phyloP scores from a whole-genome alignment of 2,888 invertebrate genomes.

The Agriopis aurantiaria region DNA sequence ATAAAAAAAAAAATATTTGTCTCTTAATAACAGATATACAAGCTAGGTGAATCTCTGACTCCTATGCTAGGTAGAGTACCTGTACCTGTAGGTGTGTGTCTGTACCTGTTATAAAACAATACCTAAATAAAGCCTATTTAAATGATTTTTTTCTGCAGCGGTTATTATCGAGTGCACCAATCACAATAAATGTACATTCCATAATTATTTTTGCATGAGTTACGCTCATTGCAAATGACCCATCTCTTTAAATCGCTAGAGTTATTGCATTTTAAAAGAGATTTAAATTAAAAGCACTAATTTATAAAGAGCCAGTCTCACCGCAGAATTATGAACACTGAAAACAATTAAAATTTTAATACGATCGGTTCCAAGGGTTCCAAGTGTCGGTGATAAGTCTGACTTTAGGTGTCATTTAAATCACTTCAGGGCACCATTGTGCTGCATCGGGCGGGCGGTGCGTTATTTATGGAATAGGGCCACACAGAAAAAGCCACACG shows the following conservation, averaged over 20 bases:
- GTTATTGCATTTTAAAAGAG: conserved; percentile 45
- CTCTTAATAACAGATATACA: too few species aligned
- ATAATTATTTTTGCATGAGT: conserved; percentile 19
- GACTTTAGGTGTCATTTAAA: conserved; percentile 63
- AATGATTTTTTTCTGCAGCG: neutral
- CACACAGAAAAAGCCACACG: conserved; percentile 28
- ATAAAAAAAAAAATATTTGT: too few species aligned
- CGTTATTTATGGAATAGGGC: conserved; percentile 43
- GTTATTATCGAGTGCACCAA: conserved; percentile 8
- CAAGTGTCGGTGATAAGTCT: conserved; percentile 60
- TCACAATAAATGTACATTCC: conserved; percentile 14
- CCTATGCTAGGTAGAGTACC: too few species aligned
- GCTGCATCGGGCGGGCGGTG: conserved; percentile 25
- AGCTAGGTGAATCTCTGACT: too few species aligned
- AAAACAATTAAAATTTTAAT: conserved; percentile 76
- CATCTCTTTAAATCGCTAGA: conserved; percentile 28
- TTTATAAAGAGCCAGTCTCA: conserved; percentile 42
- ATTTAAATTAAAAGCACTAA: conserved; percentile 43
- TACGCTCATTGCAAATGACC: conserved; percentile 28
- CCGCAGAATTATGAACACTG: conserved; percentile 66
- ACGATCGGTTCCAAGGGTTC: conserved; percentile 50
- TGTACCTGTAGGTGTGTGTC: too few species aligned
- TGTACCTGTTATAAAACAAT: too few species aligned
- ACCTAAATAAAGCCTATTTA: too few species aligned
- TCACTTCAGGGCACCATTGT: conserved; percentile 45